Percentiles rank a stretch among this genome's conserved stretches.
phyloP scores from a whole-genome alignment of 2,888 invertebrate genomes.

The Acanthosoma haemorrhoidale region DNA sequence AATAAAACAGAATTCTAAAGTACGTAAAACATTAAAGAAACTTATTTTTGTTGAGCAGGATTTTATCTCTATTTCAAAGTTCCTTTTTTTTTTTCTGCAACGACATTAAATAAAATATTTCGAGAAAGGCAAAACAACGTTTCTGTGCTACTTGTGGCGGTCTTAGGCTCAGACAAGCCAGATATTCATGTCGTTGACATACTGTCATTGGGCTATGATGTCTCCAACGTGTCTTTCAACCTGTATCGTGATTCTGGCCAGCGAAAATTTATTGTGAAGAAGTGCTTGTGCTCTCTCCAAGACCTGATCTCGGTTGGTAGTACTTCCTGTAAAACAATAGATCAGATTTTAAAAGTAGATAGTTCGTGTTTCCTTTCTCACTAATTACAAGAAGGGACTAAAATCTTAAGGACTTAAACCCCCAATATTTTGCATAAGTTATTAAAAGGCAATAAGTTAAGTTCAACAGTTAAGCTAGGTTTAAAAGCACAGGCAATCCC shows the following conservation, averaged over 20 bases:
- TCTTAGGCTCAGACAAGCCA: conserved; percentile 36
- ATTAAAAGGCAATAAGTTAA: too few relatives aligned
- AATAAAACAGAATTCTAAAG: not conserved
- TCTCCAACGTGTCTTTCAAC: conserved; percentile 46
- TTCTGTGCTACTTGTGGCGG: too few relatives aligned
- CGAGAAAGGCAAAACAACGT: not conserved
- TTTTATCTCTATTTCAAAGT: not conserved
- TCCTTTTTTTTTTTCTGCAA: not conserved
- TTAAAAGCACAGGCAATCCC: too few relatives aligned
- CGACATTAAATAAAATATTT: conserved; percentile 2
- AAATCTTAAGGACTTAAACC: too few relatives aligned
- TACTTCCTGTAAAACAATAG: conserved; percentile 48
- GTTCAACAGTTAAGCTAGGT: too few relatives aligned
- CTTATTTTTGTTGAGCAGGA: not conserved
- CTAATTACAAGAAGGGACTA: too few relatives aligned
- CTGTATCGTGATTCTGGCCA: conserved; percentile 51
- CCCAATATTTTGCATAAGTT: too few relatives aligned
- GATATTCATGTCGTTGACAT: conserved; percentile 38
- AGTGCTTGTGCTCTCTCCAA: conserved; percentile 48
- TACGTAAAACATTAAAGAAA: not conserved
- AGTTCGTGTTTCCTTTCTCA: too few relatives aligned
- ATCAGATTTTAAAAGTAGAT: too few relatives aligned
- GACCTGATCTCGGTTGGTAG: conserved; percentile 50
- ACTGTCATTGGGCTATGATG: conserved; percentile 39
- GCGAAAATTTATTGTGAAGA: conserved; percentile 48